Percentiles rank a stretch among this genome's conserved stretches.
These are phyloP conservation scores for Stenichneumon culpator DNA, from an alignment of 2,888 invertebrate genomes.

Conservation along the genomic window DNA sequence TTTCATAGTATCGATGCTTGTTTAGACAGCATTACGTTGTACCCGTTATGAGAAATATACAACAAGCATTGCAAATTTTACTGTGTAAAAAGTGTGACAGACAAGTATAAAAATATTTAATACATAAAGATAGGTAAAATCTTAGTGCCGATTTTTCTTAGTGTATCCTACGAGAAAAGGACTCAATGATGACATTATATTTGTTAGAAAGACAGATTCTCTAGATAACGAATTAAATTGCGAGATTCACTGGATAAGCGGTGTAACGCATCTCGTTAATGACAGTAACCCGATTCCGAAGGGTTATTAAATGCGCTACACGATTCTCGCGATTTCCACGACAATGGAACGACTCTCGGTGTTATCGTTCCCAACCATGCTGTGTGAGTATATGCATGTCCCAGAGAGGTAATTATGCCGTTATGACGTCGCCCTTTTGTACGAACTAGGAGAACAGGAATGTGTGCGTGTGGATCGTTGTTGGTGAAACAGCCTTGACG, in stretches of 20 bases:
- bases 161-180: not conserved
- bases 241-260: constrained; percentile 6
- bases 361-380: constrained; percentile 21
- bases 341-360: constrained; percentile 54
- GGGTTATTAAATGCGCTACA: constrained; percentile 71
- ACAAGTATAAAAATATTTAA: too few species aligned
- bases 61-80: too few species aligned
- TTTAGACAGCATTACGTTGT: too few species aligned
- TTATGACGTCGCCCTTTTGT: constrained; percentile 59
- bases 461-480: constrained; percentile 12
- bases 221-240: not conserved
- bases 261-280: constrained; percentile 69
- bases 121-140: too few species aligned
- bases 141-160: too few species aligned
- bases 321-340: constrained; percentile 64
- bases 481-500: constrained; percentile 54
- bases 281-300: constrained; percentile 74
- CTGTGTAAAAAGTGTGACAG: too few species aligned
- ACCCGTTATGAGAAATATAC: too few species aligned
- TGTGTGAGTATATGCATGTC: not conserved
- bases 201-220: not conserved
- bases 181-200: not conserved
- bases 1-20: too few species aligned
- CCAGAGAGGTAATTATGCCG: constrained; percentile 27
- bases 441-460: constrained; percentile 27